Evolutionary conservation across 2,888 invertebrate genomes (phyloP).

Genomic region (Chrysolina americana): DNA sequence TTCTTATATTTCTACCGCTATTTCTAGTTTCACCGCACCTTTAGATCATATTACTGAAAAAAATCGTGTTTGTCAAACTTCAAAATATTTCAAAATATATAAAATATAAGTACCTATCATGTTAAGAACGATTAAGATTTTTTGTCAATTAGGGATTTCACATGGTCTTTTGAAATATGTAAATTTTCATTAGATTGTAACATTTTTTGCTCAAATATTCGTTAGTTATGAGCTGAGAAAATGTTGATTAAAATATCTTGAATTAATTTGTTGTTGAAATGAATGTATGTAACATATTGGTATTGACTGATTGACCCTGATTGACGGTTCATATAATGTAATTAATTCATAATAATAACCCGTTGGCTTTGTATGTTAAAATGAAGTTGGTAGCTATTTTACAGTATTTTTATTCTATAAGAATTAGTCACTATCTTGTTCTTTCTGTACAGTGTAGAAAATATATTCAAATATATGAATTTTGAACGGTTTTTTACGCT

Average conservation of each 20-base stretch:
- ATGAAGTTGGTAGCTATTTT: not conserved
- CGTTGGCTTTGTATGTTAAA: not conserved
- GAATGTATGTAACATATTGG: not conserved
- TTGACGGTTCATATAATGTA: too few species aligned
- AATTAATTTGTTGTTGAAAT: not conserved
- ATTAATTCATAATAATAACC: too few species aligned
- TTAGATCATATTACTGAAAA: too few species aligned
- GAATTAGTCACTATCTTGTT: not conserved
- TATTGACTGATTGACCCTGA: too few species aligned
- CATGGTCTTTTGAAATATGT: too few species aligned
- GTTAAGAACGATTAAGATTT: too few species aligned
- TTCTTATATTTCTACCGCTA: too few species aligned
- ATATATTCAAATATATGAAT: not conserved
- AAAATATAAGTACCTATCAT: too few species aligned
- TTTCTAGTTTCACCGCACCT: too few species aligned
- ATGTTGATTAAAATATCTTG: not conserved
- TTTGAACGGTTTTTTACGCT: not conserved
- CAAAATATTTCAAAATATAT: too few species aligned
- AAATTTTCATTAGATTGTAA: not conserved
- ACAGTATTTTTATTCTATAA: slow-evolving; percentile 6
- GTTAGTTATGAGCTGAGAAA: not conserved
- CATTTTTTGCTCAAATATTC: not conserved
- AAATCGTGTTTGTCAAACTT: too few species aligned
- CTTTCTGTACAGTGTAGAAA: slow-evolving; percentile 15
- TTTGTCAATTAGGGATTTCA: too few species aligned